Evolutionary conservation across 2,888 invertebrate species (phyloP).

Genomic region (Alentia gelatinosa): DNA sequence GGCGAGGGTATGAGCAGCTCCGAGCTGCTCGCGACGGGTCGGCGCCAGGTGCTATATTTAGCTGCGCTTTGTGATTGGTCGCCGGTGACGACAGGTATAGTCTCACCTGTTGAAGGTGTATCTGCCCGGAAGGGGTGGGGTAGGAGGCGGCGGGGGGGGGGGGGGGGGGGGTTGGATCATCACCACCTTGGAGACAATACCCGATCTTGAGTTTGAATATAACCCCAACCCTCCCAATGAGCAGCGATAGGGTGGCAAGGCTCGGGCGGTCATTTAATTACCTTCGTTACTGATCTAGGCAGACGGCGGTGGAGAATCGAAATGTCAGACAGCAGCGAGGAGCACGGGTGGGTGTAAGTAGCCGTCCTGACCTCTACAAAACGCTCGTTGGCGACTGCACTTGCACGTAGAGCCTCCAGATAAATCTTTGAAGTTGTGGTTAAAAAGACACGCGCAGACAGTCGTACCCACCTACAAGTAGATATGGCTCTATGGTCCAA

Average conservation of each 20-base stretch:
- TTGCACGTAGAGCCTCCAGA: background rate
- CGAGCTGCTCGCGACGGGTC: too few relatives aligned
- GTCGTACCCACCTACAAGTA: too few relatives aligned
- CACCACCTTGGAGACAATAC: background rate
- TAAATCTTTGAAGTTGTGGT: too few relatives aligned
- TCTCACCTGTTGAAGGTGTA: background rate
- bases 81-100: background rate
- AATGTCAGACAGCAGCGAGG: background rate
- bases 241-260: too few relatives aligned
- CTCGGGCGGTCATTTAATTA: background rate
- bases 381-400: background rate
- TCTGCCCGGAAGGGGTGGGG: background rate
- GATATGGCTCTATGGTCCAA: too few relatives aligned
- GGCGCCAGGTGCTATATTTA: background rate
- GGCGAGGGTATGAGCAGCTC: background rate
- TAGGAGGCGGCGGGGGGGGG: background rate
- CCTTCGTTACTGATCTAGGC: background rate
- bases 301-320: background rate
- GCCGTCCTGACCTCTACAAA: background rate
- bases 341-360: background rate
- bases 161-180: background rate
- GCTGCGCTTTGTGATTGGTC: background rate
- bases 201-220: too few relatives aligned
- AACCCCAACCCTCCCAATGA: too few relatives aligned
- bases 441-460: too few relatives aligned